Evolutionary conservation across 2,113 vertebrate species (phyloP).

Genomic region (Xiphophorus maculatus): DNA sequence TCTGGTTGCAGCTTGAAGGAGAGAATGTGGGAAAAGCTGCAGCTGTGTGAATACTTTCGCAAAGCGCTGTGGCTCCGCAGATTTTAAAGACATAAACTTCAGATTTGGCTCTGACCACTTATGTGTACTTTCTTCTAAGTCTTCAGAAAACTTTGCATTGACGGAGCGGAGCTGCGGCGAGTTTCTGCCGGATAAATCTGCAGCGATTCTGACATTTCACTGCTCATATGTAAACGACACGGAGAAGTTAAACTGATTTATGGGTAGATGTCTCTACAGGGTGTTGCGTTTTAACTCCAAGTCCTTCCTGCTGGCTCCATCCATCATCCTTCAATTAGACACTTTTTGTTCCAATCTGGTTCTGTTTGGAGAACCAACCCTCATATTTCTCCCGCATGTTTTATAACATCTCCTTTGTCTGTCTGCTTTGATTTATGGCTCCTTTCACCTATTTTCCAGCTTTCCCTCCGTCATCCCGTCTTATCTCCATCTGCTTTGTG

Average conservation of each 20-base stretch:
- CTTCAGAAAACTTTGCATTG: too few species aligned
- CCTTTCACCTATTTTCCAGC: conserved; percentile 18
- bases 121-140: too few species aligned
- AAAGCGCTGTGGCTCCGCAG: too few species aligned
- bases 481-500: conserved; percentile 41
- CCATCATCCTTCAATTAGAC: conserved; percentile 25
- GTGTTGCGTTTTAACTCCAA: background rate
- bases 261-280: background rate
- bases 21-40: too few species aligned
- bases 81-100: too few species aligned
- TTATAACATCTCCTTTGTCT: background rate
- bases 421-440: background rate
- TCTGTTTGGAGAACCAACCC: conserved; percentile 16
- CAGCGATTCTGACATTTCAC: background rate
- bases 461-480: conserved; percentile 2
- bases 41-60: too few species aligned
- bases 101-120: too few species aligned
- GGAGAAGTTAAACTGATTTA: background rate
- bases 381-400: background rate
- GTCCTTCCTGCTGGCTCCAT: conserved; percentile 9
- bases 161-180: too few species aligned
- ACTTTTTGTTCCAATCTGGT: background rate
- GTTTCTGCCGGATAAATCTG: too few species aligned
- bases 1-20: too few species aligned
- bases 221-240: background rate